A percentile compares a stretch with the other conserved stretches of the same genome.
These are phyloP conservation scores for Elysia crispata DNA, from an alignment of 2,888 invertebrate species.

Conservation along the genomic window DNA sequence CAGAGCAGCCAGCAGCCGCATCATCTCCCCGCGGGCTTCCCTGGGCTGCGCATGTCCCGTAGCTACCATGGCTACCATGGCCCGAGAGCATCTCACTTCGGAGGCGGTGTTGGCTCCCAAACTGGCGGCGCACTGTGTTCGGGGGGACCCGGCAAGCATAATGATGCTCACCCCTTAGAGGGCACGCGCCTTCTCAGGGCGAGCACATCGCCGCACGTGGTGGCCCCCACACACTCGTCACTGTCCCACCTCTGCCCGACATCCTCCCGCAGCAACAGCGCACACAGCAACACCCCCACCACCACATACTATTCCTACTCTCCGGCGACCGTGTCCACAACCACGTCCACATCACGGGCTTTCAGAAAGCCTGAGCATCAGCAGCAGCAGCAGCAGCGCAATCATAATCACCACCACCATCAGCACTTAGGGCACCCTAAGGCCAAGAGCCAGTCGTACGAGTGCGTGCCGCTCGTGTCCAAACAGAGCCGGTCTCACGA, in stretches of 20 bases:
- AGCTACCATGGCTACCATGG: conserved; percentile 82
- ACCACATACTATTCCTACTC: conserved; percentile 51
- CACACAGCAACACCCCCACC: conserved; percentile 58
- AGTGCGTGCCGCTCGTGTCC: conserved; percentile 72
- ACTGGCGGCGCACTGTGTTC: background rate
- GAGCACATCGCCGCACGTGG: conserved; percentile 27
- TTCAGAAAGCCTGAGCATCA: too few species aligned
- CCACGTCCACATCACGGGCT: background rate
- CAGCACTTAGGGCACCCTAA: conserved; percentile 32
- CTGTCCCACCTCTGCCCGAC: background rate
- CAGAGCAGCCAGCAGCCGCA: conserved; percentile 83
- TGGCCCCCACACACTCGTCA: background rate
- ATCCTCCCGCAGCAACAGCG: conserved; percentile 20
- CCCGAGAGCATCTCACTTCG: conserved; percentile 75
- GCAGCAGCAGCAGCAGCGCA: too few species aligned
- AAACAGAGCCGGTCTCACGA: conserved; percentile 63
- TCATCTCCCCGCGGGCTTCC: conserved; percentile 52
- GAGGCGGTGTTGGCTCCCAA: conserved; percentile 59
- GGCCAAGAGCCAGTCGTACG: conserved; percentile 74
- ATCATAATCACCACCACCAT: too few species aligned
- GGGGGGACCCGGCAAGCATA: too few species aligned
- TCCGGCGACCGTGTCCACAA: conserved; percentile 53
- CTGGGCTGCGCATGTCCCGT: conserved; percentile 81
- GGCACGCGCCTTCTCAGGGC: conserved; percentile 32
- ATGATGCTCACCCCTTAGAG: conserved; percentile 38